phyloP scores from a whole-genome alignment of 2,113 vertebrate genomes.

The Hippocampus barbouri region DNA sequence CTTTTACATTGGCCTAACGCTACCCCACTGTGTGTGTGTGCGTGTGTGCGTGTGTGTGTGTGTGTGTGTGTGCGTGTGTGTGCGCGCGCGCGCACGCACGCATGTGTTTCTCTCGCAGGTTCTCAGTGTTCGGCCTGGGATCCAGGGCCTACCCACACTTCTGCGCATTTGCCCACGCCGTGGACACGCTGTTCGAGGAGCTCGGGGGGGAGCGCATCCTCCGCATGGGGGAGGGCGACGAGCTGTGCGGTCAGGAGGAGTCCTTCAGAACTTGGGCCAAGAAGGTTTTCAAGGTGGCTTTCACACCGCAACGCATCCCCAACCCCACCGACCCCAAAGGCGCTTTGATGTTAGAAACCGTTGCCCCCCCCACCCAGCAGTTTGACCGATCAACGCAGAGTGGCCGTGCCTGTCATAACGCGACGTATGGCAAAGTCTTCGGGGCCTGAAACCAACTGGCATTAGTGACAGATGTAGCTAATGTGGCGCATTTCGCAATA shows the following conservation, averaged over 20 bases:
- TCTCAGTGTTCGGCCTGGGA: constrained; percentile 95
- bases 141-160: constrained; percentile 97
- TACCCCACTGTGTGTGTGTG: not conserved
- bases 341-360: too few species aligned
- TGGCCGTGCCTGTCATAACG: too few species aligned
- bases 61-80: constrained; percentile 3
- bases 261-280: constrained; percentile 98
- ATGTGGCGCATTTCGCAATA: too few species aligned
- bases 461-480: too few species aligned
- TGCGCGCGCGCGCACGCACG: not conserved
- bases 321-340: too few species aligned
- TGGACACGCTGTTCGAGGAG: constrained; percentile 96
- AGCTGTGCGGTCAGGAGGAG: constrained; percentile 96
- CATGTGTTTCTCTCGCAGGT: constrained; percentile 68
- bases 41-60: constrained; percentile 2
- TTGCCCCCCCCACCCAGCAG: too few species aligned
- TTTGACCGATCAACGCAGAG: too few species aligned
- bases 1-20: not conserved
- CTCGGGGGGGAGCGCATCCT: constrained; percentile 95
- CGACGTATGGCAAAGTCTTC: too few species aligned
- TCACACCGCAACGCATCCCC: too few species aligned
- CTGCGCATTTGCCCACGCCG: constrained; percentile 94
- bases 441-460: too few species aligned
- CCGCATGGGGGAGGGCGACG: constrained; percentile 96
- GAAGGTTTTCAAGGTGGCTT: constrained; percentile 90